phyloP scores from a whole-genome alignment of 2,797 vertebrate genomes.

The Ceyx erithaca region DNA sequence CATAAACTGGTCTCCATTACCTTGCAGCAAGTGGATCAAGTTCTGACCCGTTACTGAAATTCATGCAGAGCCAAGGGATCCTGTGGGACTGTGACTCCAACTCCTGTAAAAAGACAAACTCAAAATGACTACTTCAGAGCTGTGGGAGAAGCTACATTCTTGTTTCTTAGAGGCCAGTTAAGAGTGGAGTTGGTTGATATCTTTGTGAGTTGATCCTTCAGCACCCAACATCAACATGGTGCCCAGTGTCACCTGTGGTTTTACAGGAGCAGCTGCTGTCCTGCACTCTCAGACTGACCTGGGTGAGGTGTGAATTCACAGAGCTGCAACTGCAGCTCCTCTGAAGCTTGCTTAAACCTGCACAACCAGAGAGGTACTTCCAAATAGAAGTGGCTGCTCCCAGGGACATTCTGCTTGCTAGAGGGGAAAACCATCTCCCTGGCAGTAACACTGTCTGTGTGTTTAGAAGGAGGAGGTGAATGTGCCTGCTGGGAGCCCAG shows the following conservation, averaged over 20 bases:
- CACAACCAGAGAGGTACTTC: neutral
- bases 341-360: neutral
- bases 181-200: neutral
- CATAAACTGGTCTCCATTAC: neutral
- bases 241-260: neutral
- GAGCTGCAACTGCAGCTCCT: neutral
- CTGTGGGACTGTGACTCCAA: neutral
- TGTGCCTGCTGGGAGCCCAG: neutral
- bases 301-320: neutral
- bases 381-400: neutral
- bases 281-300: neutral
- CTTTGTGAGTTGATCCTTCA: neutral
- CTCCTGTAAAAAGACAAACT: neutral
- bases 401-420: neutral
- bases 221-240: neutral
- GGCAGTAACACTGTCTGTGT: neutral
- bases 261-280: neutral
- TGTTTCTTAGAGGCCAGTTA: neutral
- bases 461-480: constrained; percentile 3
- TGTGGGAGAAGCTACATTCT: neutral
- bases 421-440: neutral
- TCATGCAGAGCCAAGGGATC: neutral
- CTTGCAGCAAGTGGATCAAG: neutral
- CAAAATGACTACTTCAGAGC: neutral
- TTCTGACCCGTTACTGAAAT: neutral